phyloP scores from a whole-genome alignment of 2,797 vertebrate species.

The Parauchenoglanis punctatus region DNA sequence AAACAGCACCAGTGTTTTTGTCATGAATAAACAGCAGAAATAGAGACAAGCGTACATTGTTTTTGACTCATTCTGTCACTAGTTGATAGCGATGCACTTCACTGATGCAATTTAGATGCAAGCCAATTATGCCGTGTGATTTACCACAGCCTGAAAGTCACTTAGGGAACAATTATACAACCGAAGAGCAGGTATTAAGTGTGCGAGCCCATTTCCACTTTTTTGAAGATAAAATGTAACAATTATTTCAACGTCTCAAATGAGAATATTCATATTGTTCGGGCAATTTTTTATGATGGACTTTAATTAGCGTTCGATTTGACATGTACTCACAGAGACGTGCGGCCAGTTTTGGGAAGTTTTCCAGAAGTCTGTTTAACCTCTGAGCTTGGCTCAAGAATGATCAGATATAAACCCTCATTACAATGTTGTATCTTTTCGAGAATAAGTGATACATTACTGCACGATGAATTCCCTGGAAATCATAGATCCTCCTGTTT shows the following conservation, averaged over 20 bases:
- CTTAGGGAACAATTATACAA: neutral
- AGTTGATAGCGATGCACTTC: neutral
- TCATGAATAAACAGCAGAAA: neutral
- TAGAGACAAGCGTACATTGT: neutral
- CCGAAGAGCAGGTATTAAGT: neutral
- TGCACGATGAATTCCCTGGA: neutral
- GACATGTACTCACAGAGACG: neutral
- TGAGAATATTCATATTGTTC: neutral
- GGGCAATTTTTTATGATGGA: conserved; percentile 8
- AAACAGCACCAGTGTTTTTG: neutral
- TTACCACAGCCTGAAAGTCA: neutral
- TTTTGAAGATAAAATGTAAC: neutral
- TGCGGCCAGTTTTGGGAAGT: conserved; percentile 4
- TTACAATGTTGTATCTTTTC: neutral
- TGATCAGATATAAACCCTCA: neutral
- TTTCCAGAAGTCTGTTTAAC: conserved; percentile 20
- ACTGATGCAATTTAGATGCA: neutral
- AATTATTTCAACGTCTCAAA: neutral
- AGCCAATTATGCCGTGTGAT: neutral
- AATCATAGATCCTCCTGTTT: neutral
- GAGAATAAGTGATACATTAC: neutral
- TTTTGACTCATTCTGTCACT: neutral
- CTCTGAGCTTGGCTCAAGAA: neutral
- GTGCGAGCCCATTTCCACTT: neutral
- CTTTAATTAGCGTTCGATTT: conserved; percentile 17